Evolutionary conservation across 2,113 vertebrate genomes (phyloP).

Genomic region (Cottus gobio): DNA sequence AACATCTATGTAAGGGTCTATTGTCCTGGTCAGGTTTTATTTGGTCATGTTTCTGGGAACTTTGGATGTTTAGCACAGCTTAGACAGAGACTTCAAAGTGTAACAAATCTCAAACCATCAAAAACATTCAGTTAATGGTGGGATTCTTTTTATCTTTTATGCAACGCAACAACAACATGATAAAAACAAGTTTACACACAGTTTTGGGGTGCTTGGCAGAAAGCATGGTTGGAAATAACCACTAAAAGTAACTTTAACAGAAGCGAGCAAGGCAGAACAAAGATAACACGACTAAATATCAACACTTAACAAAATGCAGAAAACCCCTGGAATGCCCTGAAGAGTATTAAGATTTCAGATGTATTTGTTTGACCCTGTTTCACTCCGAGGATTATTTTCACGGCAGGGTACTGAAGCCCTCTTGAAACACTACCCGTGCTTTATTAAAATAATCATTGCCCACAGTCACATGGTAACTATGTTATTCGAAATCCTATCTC

Average conservation of each 20-base stretch:
- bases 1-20: slow-evolving; percentile 88
- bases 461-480: slow-evolving; percentile 43
- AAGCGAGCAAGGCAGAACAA: not conserved
- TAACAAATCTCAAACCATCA: not conserved
- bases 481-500: slow-evolving; percentile 56
- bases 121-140: not conserved
- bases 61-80: not conserved
- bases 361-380: slow-evolving; percentile 29
- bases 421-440: slow-evolving; percentile 31
- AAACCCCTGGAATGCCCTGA: slow-evolving; percentile 15
- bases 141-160: not conserved
- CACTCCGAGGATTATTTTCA: slow-evolving; percentile 35
- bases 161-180: not conserved
- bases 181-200: not conserved
- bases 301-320: not conserved
- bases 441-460: slow-evolving; percentile 61
- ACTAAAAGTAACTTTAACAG: not conserved
- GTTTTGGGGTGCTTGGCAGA: not conserved
- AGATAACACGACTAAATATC: not conserved
- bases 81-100: not conserved
- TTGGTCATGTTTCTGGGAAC: not conserved
- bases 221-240: not conserved
- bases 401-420: not conserved
- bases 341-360: slow-evolving; percentile 4
- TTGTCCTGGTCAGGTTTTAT: not conserved